phyloP scores from a whole-genome alignment of 2,888 invertebrate genomes.

The Microdon myrmicae region DNA sequence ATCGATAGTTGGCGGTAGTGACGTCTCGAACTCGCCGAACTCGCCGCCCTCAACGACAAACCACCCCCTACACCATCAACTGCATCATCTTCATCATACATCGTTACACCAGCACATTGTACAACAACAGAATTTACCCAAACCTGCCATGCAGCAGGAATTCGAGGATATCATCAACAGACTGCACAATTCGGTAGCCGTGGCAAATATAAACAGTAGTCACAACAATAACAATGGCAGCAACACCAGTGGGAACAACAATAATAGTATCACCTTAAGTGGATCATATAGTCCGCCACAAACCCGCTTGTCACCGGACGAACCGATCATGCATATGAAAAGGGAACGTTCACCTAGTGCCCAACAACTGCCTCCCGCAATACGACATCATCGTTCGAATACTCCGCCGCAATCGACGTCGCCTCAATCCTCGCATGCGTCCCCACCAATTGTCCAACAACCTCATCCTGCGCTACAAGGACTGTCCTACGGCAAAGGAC shows the following conservation, averaged over 20 bases:
- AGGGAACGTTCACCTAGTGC: constrained; percentile 64
- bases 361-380: constrained; percentile 62
- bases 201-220: constrained; percentile 55
- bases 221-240: constrained; percentile 29
- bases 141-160: constrained; percentile 58
- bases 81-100: constrained; percentile 35
- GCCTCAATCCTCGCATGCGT: constrained; percentile 62
- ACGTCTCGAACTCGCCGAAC: constrained; percentile 53
- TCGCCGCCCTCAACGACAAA: constrained; percentile 52
- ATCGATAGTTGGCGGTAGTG: constrained; percentile 89
- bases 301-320: constrained; percentile 55
- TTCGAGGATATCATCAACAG: constrained; percentile 64
- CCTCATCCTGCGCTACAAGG: constrained; percentile 58
- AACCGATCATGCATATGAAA: constrained; percentile 56
- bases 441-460: constrained; percentile 57
- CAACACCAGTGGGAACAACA: constrained; percentile 41
- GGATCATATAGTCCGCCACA: constrained; percentile 59
- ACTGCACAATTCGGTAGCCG: constrained; percentile 61
- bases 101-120: constrained; percentile 44
- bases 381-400: constrained; percentile 64
- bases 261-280: constrained; percentile 43
- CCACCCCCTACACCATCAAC: constrained; percentile 45
- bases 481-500: constrained; percentile 55
- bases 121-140: constrained; percentile 56
- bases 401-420: constrained; percentile 65